Conservation (phyloP, 2,888 invertebrate genomes). For the Trichogramma evanescens region DNA sequence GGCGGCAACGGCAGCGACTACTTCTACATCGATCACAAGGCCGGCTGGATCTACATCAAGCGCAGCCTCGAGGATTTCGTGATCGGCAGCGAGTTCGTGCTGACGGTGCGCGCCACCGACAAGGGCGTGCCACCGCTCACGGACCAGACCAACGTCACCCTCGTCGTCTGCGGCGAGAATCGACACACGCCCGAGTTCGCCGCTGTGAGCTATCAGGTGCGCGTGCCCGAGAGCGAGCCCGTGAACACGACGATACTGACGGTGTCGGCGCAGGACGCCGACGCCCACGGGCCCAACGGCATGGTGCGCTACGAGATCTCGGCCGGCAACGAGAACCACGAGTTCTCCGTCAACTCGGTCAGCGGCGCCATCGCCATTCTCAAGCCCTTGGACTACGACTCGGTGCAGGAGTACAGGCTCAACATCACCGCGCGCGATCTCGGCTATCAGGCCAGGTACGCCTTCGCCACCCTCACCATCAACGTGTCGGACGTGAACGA, state of each 20-base stretch:
- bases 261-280: conserved; percentile 77
- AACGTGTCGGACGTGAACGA: conserved; percentile 89
- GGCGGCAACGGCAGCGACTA: conserved; percentile 72
- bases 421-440: conserved; percentile 84
- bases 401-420: conserved; percentile 73
- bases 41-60: conserved; percentile 74
- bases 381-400: conserved; percentile 79
- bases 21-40: conserved; percentile 66
- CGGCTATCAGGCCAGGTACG: conserved; percentile 70
- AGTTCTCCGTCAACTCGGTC: conserved; percentile 71
- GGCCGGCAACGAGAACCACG: conserved; percentile 71
- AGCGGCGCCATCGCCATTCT: conserved; percentile 76
- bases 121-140: conserved; percentile 81
- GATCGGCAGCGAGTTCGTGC: conserved; percentile 51
- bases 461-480: conserved; percentile 75
- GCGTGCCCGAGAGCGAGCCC: conserved; percentile 86
- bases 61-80: conserved; percentile 56
- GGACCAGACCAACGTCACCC: conserved; percentile 65
- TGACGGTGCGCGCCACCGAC: conserved; percentile 73
- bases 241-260: conserved; percentile 78
- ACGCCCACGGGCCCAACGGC: conserved; percentile 78
- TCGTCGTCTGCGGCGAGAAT: conserved; percentile 83
- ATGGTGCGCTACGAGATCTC: conserved; percentile 78
- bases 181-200: conserved; percentile 73
- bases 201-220: conserved; percentile 77